Base-by-base conservation (phyloP, 2,888 invertebrate species). In the Chromoteleia sp. region DNA sequence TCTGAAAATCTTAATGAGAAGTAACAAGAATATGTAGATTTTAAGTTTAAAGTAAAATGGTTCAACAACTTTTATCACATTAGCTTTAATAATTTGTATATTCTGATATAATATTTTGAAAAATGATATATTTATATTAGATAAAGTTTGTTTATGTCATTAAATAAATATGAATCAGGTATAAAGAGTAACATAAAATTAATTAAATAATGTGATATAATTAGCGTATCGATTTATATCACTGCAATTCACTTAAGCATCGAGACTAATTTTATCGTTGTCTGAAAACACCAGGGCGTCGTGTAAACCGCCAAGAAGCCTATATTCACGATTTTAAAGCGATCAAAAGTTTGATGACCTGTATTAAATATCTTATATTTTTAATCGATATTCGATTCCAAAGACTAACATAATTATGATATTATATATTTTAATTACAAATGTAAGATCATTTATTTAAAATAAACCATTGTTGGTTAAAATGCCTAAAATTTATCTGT, bases 361-460 rank as follows among this genome's bases (percentile, higher is more conserved):
- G 48, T 50, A 73, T 59, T 8, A 54, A 61, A 54, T 54, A 59
- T 15, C 14, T 50, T 54, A 43, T 74, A 77, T 50, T 58, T 71
- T 50, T 65, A 10, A 70, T 77, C 70, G 71, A 78, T 65, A 65
- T 65, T 77, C 70, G 63, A 71, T 65, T 71, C 78, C 78, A 78
- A 78, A 78, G 78, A 78, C 78, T 78, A 78, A 78, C 71, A 41
- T 65, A 56, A 63, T 52, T 39, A 52, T 68, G 36, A 52, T 54
- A 56, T 65, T 4, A 43, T 48, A 33, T 61, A 61, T 54, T 45
- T 61, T 61, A 61, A 33, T 67, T 33, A 48, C 7, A 52, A 50
- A 6, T 73, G 48, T 76, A 67, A 76, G 25, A 29, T 7, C 21
- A 58, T 50, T 48, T 65, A 58, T 50, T 48, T 30, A 58, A 65